Conservation (phyloP, 2,888 invertebrate species). For the Meloe dianella region DNA sequence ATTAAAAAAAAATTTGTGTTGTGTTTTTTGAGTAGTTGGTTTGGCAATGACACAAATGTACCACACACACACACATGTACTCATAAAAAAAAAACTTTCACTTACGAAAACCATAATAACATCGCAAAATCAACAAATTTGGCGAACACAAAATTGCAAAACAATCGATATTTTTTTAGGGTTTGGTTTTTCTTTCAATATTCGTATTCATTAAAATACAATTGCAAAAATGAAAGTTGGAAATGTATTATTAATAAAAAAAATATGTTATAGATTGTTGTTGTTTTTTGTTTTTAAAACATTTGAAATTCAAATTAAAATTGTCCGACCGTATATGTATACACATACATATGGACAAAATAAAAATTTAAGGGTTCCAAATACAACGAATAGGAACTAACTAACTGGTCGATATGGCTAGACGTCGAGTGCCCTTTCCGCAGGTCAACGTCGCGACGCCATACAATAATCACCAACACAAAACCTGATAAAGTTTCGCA, state of each 20-base stretch:
- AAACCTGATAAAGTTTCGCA: neutral
- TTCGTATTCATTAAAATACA: neutral
- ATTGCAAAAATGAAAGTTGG: slow-evolving; percentile 3
- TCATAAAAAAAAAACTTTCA: slow-evolving; percentile 24
- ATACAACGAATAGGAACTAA: slow-evolving; percentile 41
- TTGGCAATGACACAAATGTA: slow-evolving; percentile 27
- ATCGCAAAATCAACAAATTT: slow-evolving; percentile 17
- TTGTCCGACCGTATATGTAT: neutral
- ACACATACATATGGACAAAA: neutral
- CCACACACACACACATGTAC: slow-evolving; percentile 14
- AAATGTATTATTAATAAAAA: neutral
- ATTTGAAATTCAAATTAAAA: slow-evolving; percentile 2
- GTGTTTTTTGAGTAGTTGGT: neutral
- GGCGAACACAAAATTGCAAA: slow-evolving; percentile 19
- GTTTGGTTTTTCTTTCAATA: slow-evolving; percentile 2
- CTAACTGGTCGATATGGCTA: slow-evolving; percentile 64
- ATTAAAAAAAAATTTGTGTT: neutral
- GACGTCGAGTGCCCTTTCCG: slow-evolving; percentile 53
- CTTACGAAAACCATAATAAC: slow-evolving; percentile 22
- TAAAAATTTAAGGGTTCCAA: slow-evolving; percentile 33
- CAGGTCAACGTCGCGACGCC: slow-evolving; percentile 51
- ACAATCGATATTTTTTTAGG: slow-evolving; percentile 11
- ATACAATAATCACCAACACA: slow-evolving; percentile 17
- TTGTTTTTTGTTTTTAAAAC: neutral
- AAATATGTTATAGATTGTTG: neutral